These are phyloP conservation scores for Leucozona laternaria DNA, from an alignment of 2,888 invertebrate genomes.

Conservation along the genomic window DNA sequence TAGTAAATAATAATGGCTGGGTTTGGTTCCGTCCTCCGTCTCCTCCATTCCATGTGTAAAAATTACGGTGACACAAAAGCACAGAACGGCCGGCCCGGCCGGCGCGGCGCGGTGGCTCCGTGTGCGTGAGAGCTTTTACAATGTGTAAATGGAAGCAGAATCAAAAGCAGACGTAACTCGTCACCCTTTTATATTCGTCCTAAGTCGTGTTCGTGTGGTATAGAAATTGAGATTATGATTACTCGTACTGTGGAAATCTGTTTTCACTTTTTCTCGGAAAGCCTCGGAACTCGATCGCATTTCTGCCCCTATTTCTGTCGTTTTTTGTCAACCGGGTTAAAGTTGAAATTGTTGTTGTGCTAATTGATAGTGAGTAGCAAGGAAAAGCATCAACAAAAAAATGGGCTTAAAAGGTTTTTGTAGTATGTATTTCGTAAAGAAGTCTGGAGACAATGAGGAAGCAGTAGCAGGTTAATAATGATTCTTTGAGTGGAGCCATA, in stretches of 20 bases:
- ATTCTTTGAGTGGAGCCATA: neutral
- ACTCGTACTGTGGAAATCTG: conserved; percentile 49
- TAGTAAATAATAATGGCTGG: conserved; percentile 42
- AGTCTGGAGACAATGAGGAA: conserved; percentile 21
- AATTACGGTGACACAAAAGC: neutral
- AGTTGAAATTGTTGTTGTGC: conserved; percentile 46
- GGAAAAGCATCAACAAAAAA: conserved; percentile 30
- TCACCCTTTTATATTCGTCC: conserved; percentile 20
- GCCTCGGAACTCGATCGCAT: conserved; percentile 34
- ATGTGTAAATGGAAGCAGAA: neutral
- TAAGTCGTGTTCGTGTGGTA: neutral
- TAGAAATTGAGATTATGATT: conserved; percentile 24
- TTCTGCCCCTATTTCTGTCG: conserved; percentile 10
- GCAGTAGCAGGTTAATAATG: conserved; percentile 35
- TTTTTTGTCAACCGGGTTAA: conserved; percentile 27
- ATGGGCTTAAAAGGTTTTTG: conserved; percentile 31
- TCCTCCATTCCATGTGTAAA: neutral
- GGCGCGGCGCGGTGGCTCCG: neutral
- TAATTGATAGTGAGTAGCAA: conserved; percentile 58
- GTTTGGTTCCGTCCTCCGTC: conserved; percentile 8
- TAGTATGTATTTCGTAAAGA: conserved; percentile 17
- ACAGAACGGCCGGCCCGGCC: too few relatives aligned
- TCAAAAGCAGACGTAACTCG: too few relatives aligned
- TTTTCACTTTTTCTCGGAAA: conserved; percentile 62
- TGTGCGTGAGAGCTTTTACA: conserved; percentile 40